phyloP scores from a whole-genome alignment of 2,113 vertebrate genomes.

The Trinectes maculatus region DNA sequence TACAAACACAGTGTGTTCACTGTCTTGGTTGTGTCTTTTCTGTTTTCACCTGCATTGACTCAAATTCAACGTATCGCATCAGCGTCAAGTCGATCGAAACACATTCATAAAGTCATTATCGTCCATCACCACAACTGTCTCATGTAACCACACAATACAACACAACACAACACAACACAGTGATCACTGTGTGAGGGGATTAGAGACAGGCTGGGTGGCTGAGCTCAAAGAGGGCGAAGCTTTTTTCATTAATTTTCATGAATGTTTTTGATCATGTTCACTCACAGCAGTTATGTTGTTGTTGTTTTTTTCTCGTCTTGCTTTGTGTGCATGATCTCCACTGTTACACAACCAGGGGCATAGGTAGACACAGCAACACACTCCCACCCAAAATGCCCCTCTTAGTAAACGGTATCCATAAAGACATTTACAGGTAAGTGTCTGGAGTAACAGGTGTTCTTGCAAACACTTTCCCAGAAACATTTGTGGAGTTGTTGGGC shows the following conservation, averaged over 20 bases:
- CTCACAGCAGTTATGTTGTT: constrained; percentile 44
- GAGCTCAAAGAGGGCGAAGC: constrained; percentile 45
- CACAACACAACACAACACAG: no score
- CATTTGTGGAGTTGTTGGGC: constrained; percentile 46
- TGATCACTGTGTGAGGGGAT: constrained; percentile 29
- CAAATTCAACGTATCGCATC: constrained; percentile 7
- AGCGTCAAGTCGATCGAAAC: not conserved
- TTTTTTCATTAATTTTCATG: constrained; percentile 44
- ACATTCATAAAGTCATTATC: constrained; percentile 21
- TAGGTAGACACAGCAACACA: constrained; percentile 90
- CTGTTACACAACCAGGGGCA: constrained; percentile 81
- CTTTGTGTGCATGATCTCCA: constrained; percentile 68
- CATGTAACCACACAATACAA: constrained; percentile 10
- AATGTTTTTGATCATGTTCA: constrained; percentile 38
- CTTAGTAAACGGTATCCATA: constrained; percentile 90
- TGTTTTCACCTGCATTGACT: constrained; percentile 37
- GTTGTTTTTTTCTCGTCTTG: constrained; percentile 54
- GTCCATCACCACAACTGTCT: not conserved
- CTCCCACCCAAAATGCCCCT: constrained; percentile 95
- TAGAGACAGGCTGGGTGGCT: constrained; percentile 25
- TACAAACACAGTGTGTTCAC: constrained; percentile 1
- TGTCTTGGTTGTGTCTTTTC: constrained; percentile 4
- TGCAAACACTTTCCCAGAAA: constrained; percentile 31
- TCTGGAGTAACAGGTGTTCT: constrained; percentile 8
- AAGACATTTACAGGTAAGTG: constrained; percentile 93